phyloP scores from a whole-genome alignment of 2,113 vertebrate species.

The Myotis davidii region DNA sequence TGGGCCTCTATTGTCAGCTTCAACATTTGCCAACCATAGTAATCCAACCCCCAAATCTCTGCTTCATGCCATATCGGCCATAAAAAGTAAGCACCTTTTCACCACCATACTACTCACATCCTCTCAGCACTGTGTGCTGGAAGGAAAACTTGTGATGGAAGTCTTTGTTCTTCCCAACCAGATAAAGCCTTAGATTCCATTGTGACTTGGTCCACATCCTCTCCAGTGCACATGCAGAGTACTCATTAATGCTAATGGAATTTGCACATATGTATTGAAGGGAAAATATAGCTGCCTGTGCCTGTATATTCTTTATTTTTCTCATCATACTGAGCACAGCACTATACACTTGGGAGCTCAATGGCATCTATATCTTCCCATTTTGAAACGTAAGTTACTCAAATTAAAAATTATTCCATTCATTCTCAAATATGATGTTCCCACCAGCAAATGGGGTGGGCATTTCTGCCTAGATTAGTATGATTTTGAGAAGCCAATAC shows the following conservation, averaged over 20 bases:
- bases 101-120: neutral
- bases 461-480: slow-evolving; percentile 19
- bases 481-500: slow-evolving; percentile 19
- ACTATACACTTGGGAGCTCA: neutral
- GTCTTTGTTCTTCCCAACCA: neutral
- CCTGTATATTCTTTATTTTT: slow-evolving; percentile 39
- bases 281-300: neutral
- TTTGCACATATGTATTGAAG: slow-evolving; percentile 1
- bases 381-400: slow-evolving; percentile 44
- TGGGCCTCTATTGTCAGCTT: slow-evolving; percentile 11
- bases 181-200: neutral
- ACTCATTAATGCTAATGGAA: slow-evolving; percentile 46
- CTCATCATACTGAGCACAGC: slow-evolving; percentile 2
- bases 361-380: slow-evolving; percentile 35
- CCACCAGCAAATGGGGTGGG: neutral
- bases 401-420: slow-evolving; percentile 12
- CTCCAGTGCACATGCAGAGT: neutral
- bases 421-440: neutral
- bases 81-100: slow-evolving; percentile 29
- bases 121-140: neutral
- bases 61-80: neutral
- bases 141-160: slow-evolving; percentile 5
- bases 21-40: slow-evolving; percentile 21
- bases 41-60: neutral
- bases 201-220: neutral